phyloP scores from a whole-genome alignment of 2,797 vertebrate genomes.

The Avahi laniger region DNA sequence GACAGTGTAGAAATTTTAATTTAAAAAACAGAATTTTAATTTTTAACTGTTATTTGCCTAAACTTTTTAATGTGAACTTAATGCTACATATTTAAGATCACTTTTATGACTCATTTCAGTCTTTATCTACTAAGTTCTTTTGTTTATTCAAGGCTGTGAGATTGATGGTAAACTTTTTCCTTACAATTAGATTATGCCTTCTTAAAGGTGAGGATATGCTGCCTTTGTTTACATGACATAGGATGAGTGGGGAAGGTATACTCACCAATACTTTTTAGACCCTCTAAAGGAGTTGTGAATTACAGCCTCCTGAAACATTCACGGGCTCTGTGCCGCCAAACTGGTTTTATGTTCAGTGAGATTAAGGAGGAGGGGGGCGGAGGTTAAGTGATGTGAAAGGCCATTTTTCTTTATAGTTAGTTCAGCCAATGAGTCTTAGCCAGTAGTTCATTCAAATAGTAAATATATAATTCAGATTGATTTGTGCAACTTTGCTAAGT shows the following conservation, averaged over 20 bases:
- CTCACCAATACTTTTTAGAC: not conserved
- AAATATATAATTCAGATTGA: not conserved
- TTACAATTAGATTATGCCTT: not conserved
- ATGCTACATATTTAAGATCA: not conserved
- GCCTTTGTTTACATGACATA: not conserved
- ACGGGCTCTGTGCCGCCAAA: not conserved
- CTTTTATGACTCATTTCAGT: conserved; percentile 2
- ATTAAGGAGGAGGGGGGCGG: not conserved
- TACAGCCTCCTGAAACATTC: not conserved
- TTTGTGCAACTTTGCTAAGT: not conserved
- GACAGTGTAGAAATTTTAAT: not conserved
- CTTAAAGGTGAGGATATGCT: not conserved
- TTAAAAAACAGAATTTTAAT: conserved; percentile 10
- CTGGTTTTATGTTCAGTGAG: not conserved
- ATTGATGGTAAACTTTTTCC: not conserved
- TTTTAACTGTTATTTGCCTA: not conserved
- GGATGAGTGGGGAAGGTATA: not conserved
- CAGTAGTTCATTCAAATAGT: conserved; percentile 23
- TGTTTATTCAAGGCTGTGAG: not conserved
- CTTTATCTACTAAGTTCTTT: conserved; percentile 24
- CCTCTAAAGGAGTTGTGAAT: not conserved
- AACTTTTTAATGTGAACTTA: not conserved
- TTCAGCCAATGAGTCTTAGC: not conserved
- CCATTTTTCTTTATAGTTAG: not conserved
- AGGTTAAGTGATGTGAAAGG: not conserved